phyloP scores from a whole-genome alignment of 2,888 invertebrate genomes.

The Euplexia lucipara region DNA sequence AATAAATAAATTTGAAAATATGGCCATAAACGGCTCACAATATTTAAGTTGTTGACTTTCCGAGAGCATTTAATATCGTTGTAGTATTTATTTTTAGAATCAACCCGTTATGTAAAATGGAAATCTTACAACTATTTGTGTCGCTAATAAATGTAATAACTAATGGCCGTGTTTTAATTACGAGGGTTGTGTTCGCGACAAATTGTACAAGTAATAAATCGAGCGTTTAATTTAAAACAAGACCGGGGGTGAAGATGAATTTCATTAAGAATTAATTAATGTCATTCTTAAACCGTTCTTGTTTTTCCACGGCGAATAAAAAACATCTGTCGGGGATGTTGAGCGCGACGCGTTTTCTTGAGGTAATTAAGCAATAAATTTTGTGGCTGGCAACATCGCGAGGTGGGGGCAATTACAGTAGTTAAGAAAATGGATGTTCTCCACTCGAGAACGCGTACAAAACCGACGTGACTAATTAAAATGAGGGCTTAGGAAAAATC shows the following conservation, averaged over 20 bases:
- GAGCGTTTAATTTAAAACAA: constrained; percentile 89
- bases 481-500: constrained; percentile 89
- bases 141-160: constrained; percentile 88
- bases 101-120: constrained; percentile 61
- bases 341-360: constrained; percentile 88
- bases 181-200: constrained; percentile 83
- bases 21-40: constrained; percentile 62
- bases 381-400: constrained; percentile 87
- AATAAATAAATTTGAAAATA: constrained; percentile 66
- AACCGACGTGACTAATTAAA: constrained; percentile 88
- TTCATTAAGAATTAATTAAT: constrained; percentile 91
- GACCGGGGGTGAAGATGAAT: constrained; percentile 90
- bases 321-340: constrained; percentile 87
- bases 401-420: constrained; percentile 90
- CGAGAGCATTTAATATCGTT: constrained; percentile 52
- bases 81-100: constrained; percentile 74
- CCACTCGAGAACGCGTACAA: constrained; percentile 73
- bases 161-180: constrained; percentile 83
- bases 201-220: constrained; percentile 90
- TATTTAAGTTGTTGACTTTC: constrained; percentile 40
- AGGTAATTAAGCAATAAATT: constrained; percentile 92
- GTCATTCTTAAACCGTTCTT: constrained; percentile 90
- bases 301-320: constrained; percentile 89
- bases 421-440: constrained; percentile 89
- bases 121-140: constrained; percentile 75